phyloP scores from a whole-genome alignment of 2,888 invertebrate genomes.

The Rosalia funebris region DNA sequence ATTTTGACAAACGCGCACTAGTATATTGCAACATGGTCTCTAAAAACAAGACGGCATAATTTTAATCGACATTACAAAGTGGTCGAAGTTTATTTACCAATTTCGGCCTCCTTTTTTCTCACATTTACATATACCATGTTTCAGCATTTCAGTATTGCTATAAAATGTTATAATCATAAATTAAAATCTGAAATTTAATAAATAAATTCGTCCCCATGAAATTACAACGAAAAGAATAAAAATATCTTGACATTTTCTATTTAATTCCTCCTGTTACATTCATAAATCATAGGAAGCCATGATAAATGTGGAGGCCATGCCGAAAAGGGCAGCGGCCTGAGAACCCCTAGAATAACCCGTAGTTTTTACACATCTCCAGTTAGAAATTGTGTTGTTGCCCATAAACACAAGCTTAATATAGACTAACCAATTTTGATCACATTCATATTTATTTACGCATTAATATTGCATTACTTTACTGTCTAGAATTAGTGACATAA shows the following conservation, averaged over 20 bases:
- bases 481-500: constrained; percentile 29
- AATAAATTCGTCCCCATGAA: neutral
- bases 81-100: no score
- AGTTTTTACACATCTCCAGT: constrained; percentile 56
- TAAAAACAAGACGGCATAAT: no score
- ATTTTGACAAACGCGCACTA: no score
- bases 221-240: neutral
- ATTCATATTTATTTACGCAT: constrained; percentile 10
- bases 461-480: constrained; percentile 3
- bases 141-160: no score
- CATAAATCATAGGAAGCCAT: constrained; percentile 57
- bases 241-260: constrained; percentile 14
- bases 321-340: constrained; percentile 64
- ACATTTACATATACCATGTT: no score
- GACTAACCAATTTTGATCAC: constrained; percentile 6
- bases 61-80: no score
- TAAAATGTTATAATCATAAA: neutral
- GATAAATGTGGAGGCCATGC: constrained; percentile 63
- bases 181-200: neutral
- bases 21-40: no score
- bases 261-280: constrained; percentile 26
- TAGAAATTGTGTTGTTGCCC: constrained; percentile 43
- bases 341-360: constrained; percentile 54
- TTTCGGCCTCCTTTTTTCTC: no score
- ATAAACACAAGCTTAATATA: constrained; percentile 30